phyloP scores from a whole-genome alignment of 2,797 vertebrate species.

The Brachyrhaphis roseni region DNA sequence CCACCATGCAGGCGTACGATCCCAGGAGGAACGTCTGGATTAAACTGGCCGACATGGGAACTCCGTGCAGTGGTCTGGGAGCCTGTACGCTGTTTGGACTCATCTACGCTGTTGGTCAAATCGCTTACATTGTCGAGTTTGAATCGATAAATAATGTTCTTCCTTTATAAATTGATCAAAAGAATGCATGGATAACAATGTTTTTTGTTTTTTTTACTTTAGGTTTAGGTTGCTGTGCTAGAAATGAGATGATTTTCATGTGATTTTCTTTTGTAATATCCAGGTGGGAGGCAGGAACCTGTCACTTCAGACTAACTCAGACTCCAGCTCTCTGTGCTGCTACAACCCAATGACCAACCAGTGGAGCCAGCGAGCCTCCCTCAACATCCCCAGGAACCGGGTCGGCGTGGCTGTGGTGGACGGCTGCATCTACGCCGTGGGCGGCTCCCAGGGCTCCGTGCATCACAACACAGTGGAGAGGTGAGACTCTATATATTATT shows the following conservation, averaged over 20 bases:
- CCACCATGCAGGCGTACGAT: conserved; percentile 82
- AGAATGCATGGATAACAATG: neutral
- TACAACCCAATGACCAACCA: conserved; percentile 89
- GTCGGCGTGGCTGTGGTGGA: conserved; percentile 84
- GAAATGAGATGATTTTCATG: neutral
- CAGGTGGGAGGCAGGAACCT: conserved; percentile 84
- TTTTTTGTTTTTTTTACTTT: neutral
- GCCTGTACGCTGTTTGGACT: conserved; percentile 84
- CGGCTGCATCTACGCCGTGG: conserved; percentile 84
- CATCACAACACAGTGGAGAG: conserved; percentile 85
- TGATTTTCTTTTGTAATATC: neutral
- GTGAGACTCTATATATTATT: conserved; percentile 55
- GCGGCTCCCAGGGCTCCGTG: conserved; percentile 83
- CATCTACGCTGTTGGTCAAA: conserved; percentile 75
- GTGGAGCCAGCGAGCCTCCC: conserved; percentile 80
- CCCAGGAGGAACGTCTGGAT: conserved; percentile 79
- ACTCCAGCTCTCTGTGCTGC: conserved; percentile 80
- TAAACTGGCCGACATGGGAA: conserved; percentile 77
- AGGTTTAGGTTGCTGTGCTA: neutral
- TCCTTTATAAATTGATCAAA: neutral
- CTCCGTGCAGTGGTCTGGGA: conserved; percentile 83
- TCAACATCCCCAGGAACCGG: conserved; percentile 83
- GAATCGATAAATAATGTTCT: neutral
- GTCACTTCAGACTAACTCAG: conserved; percentile 77
- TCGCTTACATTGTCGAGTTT: too few species aligned